Evolutionary conservation across 2,113 vertebrate species (phyloP).

Genomic region (Sylvietta virens): DNA sequence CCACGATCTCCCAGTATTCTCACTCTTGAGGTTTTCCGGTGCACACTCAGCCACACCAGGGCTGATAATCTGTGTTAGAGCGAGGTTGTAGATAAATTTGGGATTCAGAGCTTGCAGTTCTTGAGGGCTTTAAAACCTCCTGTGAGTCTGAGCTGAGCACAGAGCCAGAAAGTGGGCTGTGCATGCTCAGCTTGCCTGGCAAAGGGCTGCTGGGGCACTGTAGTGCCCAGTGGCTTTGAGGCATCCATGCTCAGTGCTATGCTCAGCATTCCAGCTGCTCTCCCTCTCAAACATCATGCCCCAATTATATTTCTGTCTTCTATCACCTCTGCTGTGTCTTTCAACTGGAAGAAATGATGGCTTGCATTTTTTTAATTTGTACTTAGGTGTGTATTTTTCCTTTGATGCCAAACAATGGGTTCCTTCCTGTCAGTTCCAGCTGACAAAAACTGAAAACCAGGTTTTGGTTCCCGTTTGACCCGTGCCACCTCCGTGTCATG

Average conservation of each 20-base stretch:
- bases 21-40: accelerated
- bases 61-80: neutral
- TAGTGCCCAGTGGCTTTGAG: neutral
- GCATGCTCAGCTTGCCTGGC: neutral
- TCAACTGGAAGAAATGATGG: neutral
- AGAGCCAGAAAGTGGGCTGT: neutral
- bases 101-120: neutral
- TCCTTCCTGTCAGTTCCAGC: neutral
- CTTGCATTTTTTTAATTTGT: neutral
- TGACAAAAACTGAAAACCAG: neutral
- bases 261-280: neutral
- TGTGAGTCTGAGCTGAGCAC: neutral
- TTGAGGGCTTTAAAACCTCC: neutral
- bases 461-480: neutral
- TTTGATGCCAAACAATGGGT: neutral
- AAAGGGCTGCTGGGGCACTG: neutral
- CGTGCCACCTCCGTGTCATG: neutral
- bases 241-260: accelerated
- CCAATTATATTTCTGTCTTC: neutral
- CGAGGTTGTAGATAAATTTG: neutral
- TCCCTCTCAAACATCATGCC: neutral
- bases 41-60: neutral
- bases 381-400: neutral
- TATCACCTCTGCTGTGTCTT: neutral
- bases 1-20: neutral